Evolutionary conservation across 2,113 vertebrate species (phyloP), one percentile per base, ranked within the genome.

Genomic region (Saccopteryx bilineata): DNA sequence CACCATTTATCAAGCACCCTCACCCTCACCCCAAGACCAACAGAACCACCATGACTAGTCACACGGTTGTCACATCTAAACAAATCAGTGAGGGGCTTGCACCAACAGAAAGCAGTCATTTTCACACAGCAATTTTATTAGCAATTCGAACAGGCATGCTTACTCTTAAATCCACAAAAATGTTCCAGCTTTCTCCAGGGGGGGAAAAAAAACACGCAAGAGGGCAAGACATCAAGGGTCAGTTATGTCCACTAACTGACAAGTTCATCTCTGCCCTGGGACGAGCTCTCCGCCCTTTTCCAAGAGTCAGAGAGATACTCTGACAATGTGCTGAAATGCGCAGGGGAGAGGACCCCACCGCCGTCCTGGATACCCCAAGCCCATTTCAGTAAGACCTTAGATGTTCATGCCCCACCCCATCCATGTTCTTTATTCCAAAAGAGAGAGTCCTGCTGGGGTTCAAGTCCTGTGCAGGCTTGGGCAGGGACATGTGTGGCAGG

Each of bases 331-430:
- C 39, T 11, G 0, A 11, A 0, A 26, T 2, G 3, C 19, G 28
- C 7, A 2, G 3, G 7, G 8, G 28, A 56, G n/a, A 78, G 74
- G 87, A 18, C 17, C 13, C 26, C 33, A 2, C 33, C 31, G 24
- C 71, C n/a, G 15, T 23, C 23, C 78, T 28, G 56, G 65, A 7
- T 6, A 17, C 24, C 90, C 65, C 31, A 63, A 11, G 39, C 60
- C 52, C 66, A 28, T 48, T 5, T 33, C 10, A 65, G 58, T 11
- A 48, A 33, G 63, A 52, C 23, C 52, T 74, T 69, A 14, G 48
- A 33, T 0, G 0, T 24, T 61, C 71, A 50, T 1, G 8, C 1
- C 5, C 12, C 24, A 7, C 4, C 9, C n/a, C 2, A 24, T 60
- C 26, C 71, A 15, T n/a, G 24, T 9, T 18, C 46, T 66, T 52